Base-by-base conservation (phyloP, 1,140 invertebrate genomes). In the Anagrus nilaparvatae region DNA sequence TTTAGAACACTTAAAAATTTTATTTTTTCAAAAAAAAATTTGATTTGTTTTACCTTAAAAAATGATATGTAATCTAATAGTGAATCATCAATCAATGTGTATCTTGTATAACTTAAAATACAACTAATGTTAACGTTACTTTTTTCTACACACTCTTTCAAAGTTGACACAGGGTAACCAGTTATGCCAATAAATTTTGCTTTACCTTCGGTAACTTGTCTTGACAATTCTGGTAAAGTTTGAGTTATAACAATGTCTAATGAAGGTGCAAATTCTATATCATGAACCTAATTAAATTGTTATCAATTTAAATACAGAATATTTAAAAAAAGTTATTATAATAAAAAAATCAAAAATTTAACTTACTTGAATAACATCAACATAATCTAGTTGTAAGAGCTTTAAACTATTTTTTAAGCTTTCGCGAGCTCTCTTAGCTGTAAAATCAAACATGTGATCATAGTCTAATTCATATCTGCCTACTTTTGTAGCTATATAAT, bases 401-500 rank as follows among this genome's bases (percentile, higher is more conserved):
- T 76, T 53, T 6, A 96, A 70, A 56, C 87, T 93, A 23, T 76
- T 72, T 33, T 90, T 75, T n/a, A 97, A 73, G 55, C 81, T 86
- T 31, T 71, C 60, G 6, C 74, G 66, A 0, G 84, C 84, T 63
- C 80, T 81, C 48, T 85, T 75, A 0, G 76, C 69, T 2, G 83
- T 78, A 62, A 92, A 96, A 61, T 97, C 84, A 63, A 96, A 94
- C 81, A 90, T 88, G 35, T 77, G 68, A 23, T 75, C 71, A 16
- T 72, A 74, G 42, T 84, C 73, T 19, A 73, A 64, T 47, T 82
- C 79, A 56, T 92, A 96, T 40, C 91, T 74, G 2, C 87, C 87
- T 25, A 89, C 77, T 74, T 97, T 97, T n/a, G 89, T 94, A 9
- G 79, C 84, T n/a, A 97, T 75, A 56, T 91, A 93, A 63, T 85